Evolutionary conservation across 2,797 vertebrate genomes (phyloP), one percentile per base, ranked within the genome.

Genomic region (Danio jaintianensis): DNA sequence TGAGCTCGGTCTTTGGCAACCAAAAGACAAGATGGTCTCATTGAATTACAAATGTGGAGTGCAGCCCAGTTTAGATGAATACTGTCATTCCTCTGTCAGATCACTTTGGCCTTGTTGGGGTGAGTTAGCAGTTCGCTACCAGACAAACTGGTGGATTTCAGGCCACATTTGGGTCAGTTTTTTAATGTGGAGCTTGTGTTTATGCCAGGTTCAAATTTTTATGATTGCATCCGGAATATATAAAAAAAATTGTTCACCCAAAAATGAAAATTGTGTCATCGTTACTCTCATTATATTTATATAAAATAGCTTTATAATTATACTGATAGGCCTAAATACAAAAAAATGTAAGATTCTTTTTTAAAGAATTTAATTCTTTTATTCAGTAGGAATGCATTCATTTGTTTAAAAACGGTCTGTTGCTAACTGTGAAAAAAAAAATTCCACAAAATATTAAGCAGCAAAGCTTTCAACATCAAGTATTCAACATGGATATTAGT

Each of bases 41-140:
- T 69, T 78, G 75, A 78, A 78, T 69, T 78, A 78, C 64, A 68
- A 78, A 69, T 59, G 38, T 52, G 75, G 53, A 78, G 29, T 1
- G 7, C 63, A 45, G 75, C 63, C 75, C 64, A 40, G 42, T 78
- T 78, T 59, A 69, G 29, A 48, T 69, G 64, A 78, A 48, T 67
- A 38, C 43, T 68, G 53, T 58, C 63, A 78, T 55, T 68, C 42
- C 50, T 67, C 52, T 66, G 62, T 77, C 50, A 13, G 29, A 67
- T 62, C 20, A 43, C 62, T 69, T 38, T 78, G n/a, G 75, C 75
- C 43, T 59, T 50, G 42, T 10, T 22, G 7, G 53, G 64, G 22
- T 66, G 62, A 77, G 75, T 67, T 53, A 77, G 38, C 62, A 42
- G 40, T 77, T 22, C 55, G 36, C 50, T 13, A 15, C 15, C 29